Evolutionary conservation across 2,888 invertebrate species (phyloP).

Genomic region (Zaprionus lineosus): DNA sequence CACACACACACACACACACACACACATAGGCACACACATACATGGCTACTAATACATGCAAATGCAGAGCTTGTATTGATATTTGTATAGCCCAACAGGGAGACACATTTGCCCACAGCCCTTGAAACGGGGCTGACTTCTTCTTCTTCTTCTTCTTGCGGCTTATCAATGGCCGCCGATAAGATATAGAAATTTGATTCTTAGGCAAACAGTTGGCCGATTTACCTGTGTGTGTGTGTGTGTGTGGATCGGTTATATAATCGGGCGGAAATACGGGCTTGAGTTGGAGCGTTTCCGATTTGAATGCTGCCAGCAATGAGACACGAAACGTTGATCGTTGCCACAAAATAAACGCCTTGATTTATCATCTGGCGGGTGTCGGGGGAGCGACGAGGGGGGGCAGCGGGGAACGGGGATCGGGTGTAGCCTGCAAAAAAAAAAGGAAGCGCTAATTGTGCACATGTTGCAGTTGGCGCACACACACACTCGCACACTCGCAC

Average conservation of each 20-base stretch:
- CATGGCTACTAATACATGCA: slow-evolving; percentile 19
- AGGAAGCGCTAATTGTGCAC: slow-evolving; percentile 77
- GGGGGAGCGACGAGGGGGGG: too few species aligned
- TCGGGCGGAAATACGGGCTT: slow-evolving; percentile 32
- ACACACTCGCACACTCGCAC: slow-evolving; percentile 28
- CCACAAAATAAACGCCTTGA: slow-evolving; percentile 38
- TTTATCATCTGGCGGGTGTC: slow-evolving; percentile 37
- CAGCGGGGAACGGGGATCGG: too few species aligned
- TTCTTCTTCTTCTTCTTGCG: too few species aligned
- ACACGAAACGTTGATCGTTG: slow-evolving; percentile 27
- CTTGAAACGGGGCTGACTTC: too few species aligned
- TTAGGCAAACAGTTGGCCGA: slow-evolving; percentile 6
- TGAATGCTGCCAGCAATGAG: slow-evolving; percentile 16
- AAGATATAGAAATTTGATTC: slow-evolving; percentile 35
- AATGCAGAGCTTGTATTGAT: slow-evolving; percentile 13
- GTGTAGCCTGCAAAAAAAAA: slow-evolving; percentile 1
- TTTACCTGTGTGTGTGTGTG: slow-evolving; percentile 3
- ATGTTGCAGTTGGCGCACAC: slow-evolving; percentile 51
- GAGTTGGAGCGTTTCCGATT: slow-evolving; percentile 29
- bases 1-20: slow-evolving; percentile 21
- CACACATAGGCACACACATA: slow-evolving; percentile 7
- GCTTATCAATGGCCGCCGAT: slow-evolving; percentile 46
- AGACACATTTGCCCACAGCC: too few species aligned
- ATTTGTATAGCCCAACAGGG: slow-evolving; percentile 17
- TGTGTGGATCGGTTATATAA: slow-evolving; percentile 9